Percentiles rank a stretch among this genome's conserved stretches.
phyloP scores from a whole-genome alignment of 92 coral and sea anemone genomes.

The Anthopleura xanthogrammica region DNA sequence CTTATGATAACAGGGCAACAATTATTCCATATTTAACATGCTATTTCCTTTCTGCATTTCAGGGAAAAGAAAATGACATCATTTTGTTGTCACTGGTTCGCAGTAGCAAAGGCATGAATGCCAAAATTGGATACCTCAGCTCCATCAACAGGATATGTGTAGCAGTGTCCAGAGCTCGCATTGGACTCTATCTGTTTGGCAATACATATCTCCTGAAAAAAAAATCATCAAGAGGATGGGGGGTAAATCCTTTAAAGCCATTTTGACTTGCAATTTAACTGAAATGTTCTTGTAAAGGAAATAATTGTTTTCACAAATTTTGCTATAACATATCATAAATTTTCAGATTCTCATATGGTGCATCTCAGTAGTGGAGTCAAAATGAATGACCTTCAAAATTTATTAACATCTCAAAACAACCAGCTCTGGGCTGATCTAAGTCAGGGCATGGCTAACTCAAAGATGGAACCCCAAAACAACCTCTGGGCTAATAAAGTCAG shows the following conservation, averaged over 20 bases:
- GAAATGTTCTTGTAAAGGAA: neutral
- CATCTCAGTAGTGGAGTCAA: neutral
- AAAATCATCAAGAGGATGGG: neutral
- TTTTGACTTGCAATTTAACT: too few relatives aligned
- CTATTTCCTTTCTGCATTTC: neutral
- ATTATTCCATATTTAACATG: neutral
- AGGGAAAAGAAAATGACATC: slow-evolving; percentile 80
- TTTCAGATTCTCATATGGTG: too few relatives aligned
- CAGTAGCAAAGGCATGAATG: slow-evolving; percentile 13
- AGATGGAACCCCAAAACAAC: too few relatives aligned
- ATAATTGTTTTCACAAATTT: too few relatives aligned
- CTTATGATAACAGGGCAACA: neutral
- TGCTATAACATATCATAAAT: neutral
- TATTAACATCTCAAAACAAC: too few relatives aligned
- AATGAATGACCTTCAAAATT: too few relatives aligned
- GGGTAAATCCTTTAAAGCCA: too few relatives aligned
- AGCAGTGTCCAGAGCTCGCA: slow-evolving; percentile 78
- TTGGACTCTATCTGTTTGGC: slow-evolving; percentile 80
- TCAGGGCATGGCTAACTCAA: too few relatives aligned
- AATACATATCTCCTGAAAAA: slow-evolving; percentile 23
- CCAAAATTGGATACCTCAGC: slow-evolving; percentile 60
- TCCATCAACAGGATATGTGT: slow-evolving; percentile 76
- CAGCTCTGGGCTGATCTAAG: neutral
- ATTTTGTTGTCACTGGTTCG: slow-evolving; percentile 81
- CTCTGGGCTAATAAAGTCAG: too few relatives aligned